These are phyloP conservation scores for Polydrusus cervinus DNA, from an alignment of 2,888 invertebrate species.

Conservation along the genomic window DNA sequence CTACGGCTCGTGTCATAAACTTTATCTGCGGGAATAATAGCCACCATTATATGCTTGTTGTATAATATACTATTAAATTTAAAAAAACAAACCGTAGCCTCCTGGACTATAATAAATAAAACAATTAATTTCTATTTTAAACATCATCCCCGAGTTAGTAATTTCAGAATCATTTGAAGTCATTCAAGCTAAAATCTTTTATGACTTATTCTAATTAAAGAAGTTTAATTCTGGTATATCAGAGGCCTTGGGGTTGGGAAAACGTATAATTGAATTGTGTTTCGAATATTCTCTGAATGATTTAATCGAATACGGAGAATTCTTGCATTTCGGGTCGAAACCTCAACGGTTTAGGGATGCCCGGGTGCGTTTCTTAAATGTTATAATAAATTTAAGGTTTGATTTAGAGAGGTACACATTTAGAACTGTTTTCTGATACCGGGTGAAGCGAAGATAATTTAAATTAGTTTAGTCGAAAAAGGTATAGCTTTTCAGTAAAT, in stretches of 20 bases:
- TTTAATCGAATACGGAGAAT: slow-evolving; percentile 10
- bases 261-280: slow-evolving; percentile 15
- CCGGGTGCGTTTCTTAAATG: slow-evolving; percentile 5
- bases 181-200: slow-evolving; percentile 14
- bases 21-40: no score
- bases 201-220: slow-evolving; percentile 9
- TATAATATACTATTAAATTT: no score
- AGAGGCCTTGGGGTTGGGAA: background rate
- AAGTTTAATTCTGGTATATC: background rate
- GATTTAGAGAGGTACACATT: slow-evolving; percentile 5
- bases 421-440: background rate
- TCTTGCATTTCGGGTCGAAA: slow-evolving; percentile 5
- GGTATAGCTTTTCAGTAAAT: no score
- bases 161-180: background rate
- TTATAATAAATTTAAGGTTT: background rate
- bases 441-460: no score
- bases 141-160: no score
- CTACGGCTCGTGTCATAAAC: no score
- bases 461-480: no score
- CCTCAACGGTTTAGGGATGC: slow-evolving; percentile 9
- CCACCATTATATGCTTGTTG: no score
- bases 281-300: background rate
- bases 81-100: no score
- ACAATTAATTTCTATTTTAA: no score
- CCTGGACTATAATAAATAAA: no score